phyloP scores from a whole-genome alignment of 2,888 invertebrate species.

The Epistrophella euchroma region DNA sequence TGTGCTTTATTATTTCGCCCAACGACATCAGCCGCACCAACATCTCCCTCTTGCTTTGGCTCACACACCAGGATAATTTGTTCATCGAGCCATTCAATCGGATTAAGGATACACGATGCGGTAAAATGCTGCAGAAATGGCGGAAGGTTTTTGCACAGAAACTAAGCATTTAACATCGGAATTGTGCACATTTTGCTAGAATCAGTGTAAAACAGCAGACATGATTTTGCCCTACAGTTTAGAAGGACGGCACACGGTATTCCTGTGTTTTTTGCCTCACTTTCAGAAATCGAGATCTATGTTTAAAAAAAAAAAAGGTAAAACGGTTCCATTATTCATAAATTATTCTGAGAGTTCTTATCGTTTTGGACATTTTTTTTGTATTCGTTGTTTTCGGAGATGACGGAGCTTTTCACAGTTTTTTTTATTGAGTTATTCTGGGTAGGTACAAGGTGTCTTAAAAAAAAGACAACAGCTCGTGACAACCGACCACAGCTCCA shows the following conservation, averaged over 20 bases:
- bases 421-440: slow-evolving; percentile 8
- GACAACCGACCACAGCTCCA: slow-evolving; percentile 13
- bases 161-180: slow-evolving; percentile 34
- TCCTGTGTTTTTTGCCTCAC: neutral
- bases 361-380: slow-evolving; percentile 38
- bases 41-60: slow-evolving; percentile 10
- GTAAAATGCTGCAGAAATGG: slow-evolving; percentile 38
- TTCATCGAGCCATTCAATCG: slow-evolving; percentile 70
- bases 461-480: slow-evolving; percentile 12
- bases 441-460: neutral
- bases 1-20: neutral
- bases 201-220: slow-evolving; percentile 18
- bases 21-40: neutral
- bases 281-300: slow-evolving; percentile 5
- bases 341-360: slow-evolving; percentile 61
- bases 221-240: neutral
- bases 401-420: slow-evolving; percentile 1
- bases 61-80: slow-evolving; percentile 60
- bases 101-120: slow-evolving; percentile 65
- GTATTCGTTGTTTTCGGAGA: neutral
- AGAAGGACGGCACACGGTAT: neutral
- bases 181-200: slow-evolving; percentile 50
- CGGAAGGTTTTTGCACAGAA: slow-evolving; percentile 4
- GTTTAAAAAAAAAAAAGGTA: slow-evolving; percentile 2
- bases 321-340: slow-evolving; percentile 64